These are phyloP conservation scores for Mixornis gularis DNA, from an alignment of 2,113 vertebrate species.

Conservation along the genomic window DNA sequence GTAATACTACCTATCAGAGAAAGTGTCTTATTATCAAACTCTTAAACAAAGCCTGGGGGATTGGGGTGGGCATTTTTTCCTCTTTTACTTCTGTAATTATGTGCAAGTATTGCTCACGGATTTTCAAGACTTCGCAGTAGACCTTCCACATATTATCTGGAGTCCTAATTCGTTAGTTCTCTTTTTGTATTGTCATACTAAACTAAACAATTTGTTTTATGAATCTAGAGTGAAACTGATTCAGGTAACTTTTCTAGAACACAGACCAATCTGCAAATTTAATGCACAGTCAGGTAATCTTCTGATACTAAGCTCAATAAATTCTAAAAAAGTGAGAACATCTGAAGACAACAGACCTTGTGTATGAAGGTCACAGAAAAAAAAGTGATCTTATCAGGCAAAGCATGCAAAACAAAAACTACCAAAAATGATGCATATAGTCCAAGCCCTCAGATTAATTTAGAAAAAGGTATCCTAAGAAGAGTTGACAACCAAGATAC, in stretches of 20 bases:
- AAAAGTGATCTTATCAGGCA: background rate
- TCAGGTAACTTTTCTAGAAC: background rate
- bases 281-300: background rate
- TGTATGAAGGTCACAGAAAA: background rate
- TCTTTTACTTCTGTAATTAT: background rate
- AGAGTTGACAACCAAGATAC: background rate
- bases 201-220: background rate
- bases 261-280: background rate
- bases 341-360: background rate
- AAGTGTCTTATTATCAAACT: background rate
- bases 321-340: background rate
- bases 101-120: background rate
- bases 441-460: background rate
- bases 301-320: background rate
- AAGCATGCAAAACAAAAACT: background rate
- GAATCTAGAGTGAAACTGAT: background rate
- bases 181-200: background rate
- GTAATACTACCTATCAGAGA: background rate
- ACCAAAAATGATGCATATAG: background rate
- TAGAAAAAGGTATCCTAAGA: background rate
- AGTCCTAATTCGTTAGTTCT: background rate
- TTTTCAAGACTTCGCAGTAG: background rate
- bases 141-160: background rate
- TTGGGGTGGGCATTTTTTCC: background rate
- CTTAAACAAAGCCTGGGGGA: background rate